Percentiles rank a stretch among this genome's conserved stretches.
These are phyloP conservation scores for Episyrphus balteatus DNA, from an alignment of 1,140 invertebrate species.

Conservation along the genomic window DNA sequence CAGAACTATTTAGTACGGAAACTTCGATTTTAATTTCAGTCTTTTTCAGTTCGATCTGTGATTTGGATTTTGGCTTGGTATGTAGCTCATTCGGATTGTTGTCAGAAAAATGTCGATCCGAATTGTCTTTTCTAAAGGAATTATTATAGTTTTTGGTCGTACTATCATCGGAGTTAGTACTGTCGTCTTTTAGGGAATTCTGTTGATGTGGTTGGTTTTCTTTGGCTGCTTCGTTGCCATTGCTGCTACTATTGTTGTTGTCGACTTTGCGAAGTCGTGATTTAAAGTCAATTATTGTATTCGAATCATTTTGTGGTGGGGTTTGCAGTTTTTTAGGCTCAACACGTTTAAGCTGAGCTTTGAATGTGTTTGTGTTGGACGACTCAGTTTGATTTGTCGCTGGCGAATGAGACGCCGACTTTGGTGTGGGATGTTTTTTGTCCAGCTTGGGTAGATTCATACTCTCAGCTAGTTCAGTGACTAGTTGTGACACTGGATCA, in stretches of 20 bases:
- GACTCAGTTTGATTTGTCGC: not conserved
- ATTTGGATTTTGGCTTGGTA: not conserved
- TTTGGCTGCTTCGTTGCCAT: slow-evolving; percentile 22
- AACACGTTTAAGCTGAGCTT: slow-evolving; percentile 55
- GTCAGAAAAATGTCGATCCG: not conserved
- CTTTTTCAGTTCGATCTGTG: slow-evolving; percentile 19
- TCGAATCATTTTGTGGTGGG: slow-evolving; percentile 42
- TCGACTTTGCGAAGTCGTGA: slow-evolving; percentile 74
- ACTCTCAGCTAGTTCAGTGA: slow-evolving; percentile 58
- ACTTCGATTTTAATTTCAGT: slow-evolving; percentile 38
- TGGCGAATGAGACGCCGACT: slow-evolving; percentile 10
- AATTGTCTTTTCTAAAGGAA: not conserved
- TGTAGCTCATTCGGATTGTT: not conserved
- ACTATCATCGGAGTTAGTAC: not conserved
- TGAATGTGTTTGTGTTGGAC: slow-evolving; percentile 38
- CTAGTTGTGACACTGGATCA: slow-evolving; percentile 65
- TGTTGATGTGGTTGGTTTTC: slow-evolving; percentile 12
- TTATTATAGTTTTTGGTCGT: slow-evolving; percentile 3
- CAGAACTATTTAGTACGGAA: slow-evolving; percentile 7
- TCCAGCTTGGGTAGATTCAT: slow-evolving; percentile 41
- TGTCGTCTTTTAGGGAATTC: slow-evolving; percentile 7
- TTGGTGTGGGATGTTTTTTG: slow-evolving; percentile 9
- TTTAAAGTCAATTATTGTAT: slow-evolving; percentile 72
- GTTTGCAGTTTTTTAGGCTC: slow-evolving; percentile 45
- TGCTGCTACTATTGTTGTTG: slow-evolving; percentile 29